Evolutionary conservation across 2,888 invertebrate species (phyloP).

Genomic region (Drosophila ezoana): DNA sequence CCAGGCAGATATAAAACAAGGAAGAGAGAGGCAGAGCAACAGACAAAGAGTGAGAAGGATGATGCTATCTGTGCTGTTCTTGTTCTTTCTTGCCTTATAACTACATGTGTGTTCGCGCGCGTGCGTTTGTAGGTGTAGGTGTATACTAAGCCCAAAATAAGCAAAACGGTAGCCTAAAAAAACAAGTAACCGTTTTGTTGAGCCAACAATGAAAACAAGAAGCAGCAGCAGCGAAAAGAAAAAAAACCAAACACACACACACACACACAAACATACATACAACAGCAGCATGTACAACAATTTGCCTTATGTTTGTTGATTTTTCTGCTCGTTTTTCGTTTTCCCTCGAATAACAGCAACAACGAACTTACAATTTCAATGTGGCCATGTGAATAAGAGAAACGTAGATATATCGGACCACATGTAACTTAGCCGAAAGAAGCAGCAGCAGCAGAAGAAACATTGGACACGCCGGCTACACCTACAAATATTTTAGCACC

Average conservation of each 20-base stretch:
- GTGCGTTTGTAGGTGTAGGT: conserved; percentile 20
- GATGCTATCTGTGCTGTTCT: conserved; percentile 41
- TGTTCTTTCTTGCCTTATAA: conserved; percentile 35
- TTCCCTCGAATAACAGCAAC: conserved; percentile 47
- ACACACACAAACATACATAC: conserved; percentile 5
- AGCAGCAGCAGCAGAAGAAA: conserved; percentile 18
- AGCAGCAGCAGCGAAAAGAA: conserved; percentile 16
- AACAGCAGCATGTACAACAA: conserved; percentile 25
- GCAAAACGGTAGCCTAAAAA: conserved; percentile 72
- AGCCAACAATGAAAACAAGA: conserved; percentile 72
- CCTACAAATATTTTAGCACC: conserved; percentile 62
- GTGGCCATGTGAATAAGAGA: conserved; percentile 61
- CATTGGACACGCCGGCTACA: conserved; percentile 59
- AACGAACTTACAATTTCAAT: conserved; percentile 76
- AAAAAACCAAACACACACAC: conserved; percentile 11
- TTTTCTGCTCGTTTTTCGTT: conserved; percentile 69
- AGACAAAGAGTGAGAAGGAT: not conserved
- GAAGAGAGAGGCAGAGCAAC: not conserved
- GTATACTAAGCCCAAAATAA: conserved; percentile 55
- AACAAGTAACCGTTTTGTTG: conserved; percentile 76
- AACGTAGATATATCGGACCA: conserved; percentile 29
- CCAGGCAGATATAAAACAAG: conserved; percentile 33
- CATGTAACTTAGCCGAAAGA: conserved; percentile 30
- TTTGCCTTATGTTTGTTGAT: conserved; percentile 77
- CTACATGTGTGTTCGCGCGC: conserved; percentile 12